Percentiles rank a stretch among this genome's conserved stretches.
These are phyloP conservation scores for Alaudala cheleensis DNA, from an alignment of 2,113 vertebrate species.

Conservation along the genomic window DNA sequence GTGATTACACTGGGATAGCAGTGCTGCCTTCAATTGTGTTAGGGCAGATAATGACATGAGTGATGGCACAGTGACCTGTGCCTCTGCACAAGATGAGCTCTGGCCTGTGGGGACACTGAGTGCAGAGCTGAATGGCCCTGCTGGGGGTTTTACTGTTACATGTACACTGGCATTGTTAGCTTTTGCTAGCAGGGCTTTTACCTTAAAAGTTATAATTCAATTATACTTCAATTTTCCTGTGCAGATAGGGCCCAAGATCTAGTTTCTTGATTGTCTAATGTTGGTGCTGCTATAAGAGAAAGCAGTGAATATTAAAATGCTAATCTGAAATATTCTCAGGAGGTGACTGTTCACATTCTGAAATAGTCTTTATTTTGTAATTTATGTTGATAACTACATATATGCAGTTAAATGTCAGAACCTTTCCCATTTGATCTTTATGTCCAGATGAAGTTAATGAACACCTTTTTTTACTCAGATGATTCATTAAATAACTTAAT, in stretches of 20 bases:
- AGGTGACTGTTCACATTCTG: neutral
- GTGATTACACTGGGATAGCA: neutral
- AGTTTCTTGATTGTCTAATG: neutral
- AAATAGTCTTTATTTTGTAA: slow-evolving; percentile 6
- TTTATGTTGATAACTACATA: neutral
- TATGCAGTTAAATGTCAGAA: neutral
- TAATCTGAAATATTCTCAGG: neutral
- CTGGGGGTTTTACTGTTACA: accelerated
- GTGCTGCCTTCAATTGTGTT: neutral
- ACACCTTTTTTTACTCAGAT: neutral
- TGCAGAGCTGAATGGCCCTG: neutral
- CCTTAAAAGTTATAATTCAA: neutral
- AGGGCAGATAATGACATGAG: neutral
- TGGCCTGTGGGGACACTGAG: neutral
- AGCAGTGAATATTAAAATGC: neutral
- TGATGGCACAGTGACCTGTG: accelerated
- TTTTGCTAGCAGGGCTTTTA: neutral
- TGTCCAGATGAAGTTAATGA: neutral
- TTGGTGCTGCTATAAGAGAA: neutral
- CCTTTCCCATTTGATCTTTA: neutral
- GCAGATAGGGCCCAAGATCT: neutral
- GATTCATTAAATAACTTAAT: neutral
- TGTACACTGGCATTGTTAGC: neutral
- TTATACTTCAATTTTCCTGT: neutral
- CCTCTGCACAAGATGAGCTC: neutral